Evolutionary conservation across 92 coral and sea anemone genomes (phyloP), one percentile per base, ranked within the genome.

Genomic region (Pocillopora meandrina): DNA sequence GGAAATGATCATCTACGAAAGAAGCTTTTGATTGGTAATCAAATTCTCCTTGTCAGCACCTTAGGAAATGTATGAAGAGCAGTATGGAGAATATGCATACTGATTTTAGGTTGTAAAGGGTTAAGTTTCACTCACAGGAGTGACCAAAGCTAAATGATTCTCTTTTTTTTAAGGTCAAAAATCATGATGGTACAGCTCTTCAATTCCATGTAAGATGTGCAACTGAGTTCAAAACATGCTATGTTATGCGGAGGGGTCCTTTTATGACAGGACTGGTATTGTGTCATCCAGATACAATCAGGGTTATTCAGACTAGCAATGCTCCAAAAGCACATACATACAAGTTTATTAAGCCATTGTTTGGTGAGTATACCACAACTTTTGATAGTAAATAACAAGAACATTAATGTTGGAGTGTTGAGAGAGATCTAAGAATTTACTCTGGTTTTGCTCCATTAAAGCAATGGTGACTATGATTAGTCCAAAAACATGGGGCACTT

Each of bases 311-410:
- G 85, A 20, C 72, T 12, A 80, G 89, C 11, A 86, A 80, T 47
- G 89, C 89, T 34, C 89, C 89, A n/a, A 86, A 86, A 71, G 70
- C 65, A 72, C 33, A 42, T 14, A 81, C 15, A 2, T 80, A 86
- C 63, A n/a, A 49, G 42, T 35, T 86, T 61, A 19, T 80, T 20
- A 64, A 31, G 69, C 89, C 89, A 1, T 86, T 86, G 31, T 21
- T 86, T 19, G 85, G 89, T 86, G 42, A 61, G 82, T 63, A 26
- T 61, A 34, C 18, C 1, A 6, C 2, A 60, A 12, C 52, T 42
- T 42, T 42, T 42, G 3, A 13, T 58, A 13, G 33, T 23, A 19
- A 42, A 17, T 61, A 20, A 65, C n/a, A 20, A 17, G 58, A 57
- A n/a, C 67, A 42, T 3, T 42, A 42, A 42, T 42, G 8, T 42